These are phyloP conservation scores for Parnassius glacialis DNA, from an alignment of 2,888 invertebrate genomes.

Conservation along the genomic window DNA sequence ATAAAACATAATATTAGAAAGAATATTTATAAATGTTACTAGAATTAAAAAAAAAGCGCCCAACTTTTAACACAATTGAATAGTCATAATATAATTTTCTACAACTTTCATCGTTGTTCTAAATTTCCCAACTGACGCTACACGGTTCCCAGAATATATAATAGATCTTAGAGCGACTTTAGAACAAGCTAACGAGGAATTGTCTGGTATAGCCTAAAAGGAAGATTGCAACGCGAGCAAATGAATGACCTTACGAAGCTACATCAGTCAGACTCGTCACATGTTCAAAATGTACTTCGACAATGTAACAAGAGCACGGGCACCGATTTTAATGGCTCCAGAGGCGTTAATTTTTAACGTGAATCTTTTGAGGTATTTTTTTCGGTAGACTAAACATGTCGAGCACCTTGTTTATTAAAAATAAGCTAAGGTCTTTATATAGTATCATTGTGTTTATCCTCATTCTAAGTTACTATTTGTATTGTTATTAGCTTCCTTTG, in stretches of 20 bases:
- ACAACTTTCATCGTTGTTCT: background rate
- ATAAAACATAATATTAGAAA: too few relatives aligned
- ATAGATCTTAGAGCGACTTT: background rate
- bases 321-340: too few relatives aligned
- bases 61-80: background rate
- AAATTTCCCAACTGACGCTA: background rate
- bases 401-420: too few relatives aligned
- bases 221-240: conserved; percentile 12
- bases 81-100: background rate
- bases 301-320: background rate
- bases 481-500: too few relatives aligned
- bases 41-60: too few relatives aligned
- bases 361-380: too few relatives aligned
- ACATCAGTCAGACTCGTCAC: conserved; percentile 37
- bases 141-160: conserved; percentile 1
- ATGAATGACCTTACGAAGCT: conserved; percentile 23
- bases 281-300: conserved; percentile 18
- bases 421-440: too few relatives aligned
- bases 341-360: too few relatives aligned
- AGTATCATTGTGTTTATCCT: too few relatives aligned
- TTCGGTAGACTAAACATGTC: too few relatives aligned
- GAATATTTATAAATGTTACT: too few relatives aligned
- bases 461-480: too few relatives aligned
- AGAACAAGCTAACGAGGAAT: conserved; percentile 24
- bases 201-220: conserved; percentile 18